Conservation (phyloP, 2,888 invertebrate genomes). For the Saturnia japonica region DNA sequence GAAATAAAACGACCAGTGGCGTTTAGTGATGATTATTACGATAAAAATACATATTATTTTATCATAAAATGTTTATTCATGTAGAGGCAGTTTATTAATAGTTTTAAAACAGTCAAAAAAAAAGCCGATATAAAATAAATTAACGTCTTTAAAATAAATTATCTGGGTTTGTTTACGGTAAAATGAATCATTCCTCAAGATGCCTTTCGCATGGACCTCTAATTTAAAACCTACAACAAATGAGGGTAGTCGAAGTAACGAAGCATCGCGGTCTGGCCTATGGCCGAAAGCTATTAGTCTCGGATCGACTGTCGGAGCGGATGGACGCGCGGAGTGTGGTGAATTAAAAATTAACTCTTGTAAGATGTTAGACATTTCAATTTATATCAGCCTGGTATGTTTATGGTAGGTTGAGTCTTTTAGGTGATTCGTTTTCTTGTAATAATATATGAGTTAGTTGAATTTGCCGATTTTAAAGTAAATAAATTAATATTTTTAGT, state of each 20-base stretch:
- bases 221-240: slow-evolving; percentile 75
- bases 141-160: slow-evolving; percentile 3
- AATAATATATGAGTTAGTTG: slow-evolving; percentile 30
- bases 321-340: slow-evolving; percentile 55
- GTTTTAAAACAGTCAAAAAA: background rate
- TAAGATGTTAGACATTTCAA: slow-evolving; percentile 53
- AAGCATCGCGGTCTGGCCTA: slow-evolving; percentile 65
- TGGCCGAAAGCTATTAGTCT: slow-evolving; percentile 69
- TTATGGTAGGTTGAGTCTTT: slow-evolving; percentile 60
- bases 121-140: background rate
- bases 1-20: too few relatives aligned
- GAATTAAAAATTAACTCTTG: slow-evolving; percentile 74
- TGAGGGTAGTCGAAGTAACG: slow-evolving; percentile 76
- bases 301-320: slow-evolving; percentile 60
- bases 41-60: too few relatives aligned
- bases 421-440: slow-evolving; percentile 62
- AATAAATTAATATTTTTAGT: background rate
- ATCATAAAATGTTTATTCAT: background rate
- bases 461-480: background rate
- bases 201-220: slow-evolving; percentile 45
- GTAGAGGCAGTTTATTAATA: background rate
- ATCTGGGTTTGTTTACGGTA: background rate
- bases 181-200: slow-evolving; percentile 25
- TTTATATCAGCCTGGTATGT: slow-evolving; percentile 67
- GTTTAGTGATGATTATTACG: too few relatives aligned